Evolutionary conservation across 2,888 invertebrate species (phyloP).

Genomic region (Lasioglossum leucozonium): DNA sequence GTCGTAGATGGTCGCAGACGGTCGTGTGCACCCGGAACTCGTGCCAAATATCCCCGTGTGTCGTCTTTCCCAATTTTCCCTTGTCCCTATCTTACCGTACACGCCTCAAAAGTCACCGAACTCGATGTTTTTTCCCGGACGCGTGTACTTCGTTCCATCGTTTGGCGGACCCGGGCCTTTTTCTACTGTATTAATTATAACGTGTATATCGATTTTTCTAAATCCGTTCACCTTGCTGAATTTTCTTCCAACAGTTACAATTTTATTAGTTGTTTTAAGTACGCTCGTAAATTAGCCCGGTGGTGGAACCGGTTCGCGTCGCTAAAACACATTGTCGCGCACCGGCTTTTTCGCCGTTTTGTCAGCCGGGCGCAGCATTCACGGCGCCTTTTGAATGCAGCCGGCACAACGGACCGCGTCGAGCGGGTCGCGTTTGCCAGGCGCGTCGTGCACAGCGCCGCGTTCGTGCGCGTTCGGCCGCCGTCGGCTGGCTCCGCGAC

Average conservation of each 20-base stretch:
- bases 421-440: neutral
- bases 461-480: constrained; percentile 36
- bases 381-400: neutral
- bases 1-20: constrained; percentile 12
- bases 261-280: too few relatives aligned
- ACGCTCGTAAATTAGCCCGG: neutral
- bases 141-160: neutral
- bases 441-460: neutral
- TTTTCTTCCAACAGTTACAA: neutral
- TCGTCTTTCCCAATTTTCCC: constrained; percentile 1
- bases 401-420: neutral
- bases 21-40: neutral
- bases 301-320: fast-evolving
- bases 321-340: neutral
- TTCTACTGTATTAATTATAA: too few relatives aligned
- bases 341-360: neutral
- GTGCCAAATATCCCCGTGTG: neutral
- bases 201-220: too few relatives aligned
- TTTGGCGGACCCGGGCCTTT: too few relatives aligned
- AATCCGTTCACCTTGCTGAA: too few relatives aligned
- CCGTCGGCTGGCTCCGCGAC: constrained; percentile 29
- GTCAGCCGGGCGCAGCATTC: neutral
- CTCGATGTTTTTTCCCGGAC: neutral
- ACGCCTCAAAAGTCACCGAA: neutral
- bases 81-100: neutral